phyloP scores from a whole-genome alignment of 2,797 vertebrate genomes.

The Cossypha niveicapilla region DNA sequence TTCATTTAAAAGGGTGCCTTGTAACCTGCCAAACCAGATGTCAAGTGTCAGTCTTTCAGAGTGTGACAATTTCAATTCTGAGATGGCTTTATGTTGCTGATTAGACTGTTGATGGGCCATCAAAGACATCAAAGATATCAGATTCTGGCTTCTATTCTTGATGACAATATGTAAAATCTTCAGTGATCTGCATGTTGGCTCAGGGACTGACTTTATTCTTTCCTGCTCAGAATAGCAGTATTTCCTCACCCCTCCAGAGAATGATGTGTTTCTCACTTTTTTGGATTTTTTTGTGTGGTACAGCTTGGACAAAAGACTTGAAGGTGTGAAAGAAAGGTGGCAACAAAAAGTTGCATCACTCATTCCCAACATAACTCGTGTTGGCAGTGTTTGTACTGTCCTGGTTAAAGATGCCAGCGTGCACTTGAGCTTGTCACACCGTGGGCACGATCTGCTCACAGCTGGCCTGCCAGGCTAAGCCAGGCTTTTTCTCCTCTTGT shows the following conservation, averaged over 20 bases:
- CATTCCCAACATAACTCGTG: background rate
- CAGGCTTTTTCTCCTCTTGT: background rate
- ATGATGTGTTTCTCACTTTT: constrained; percentile 14
- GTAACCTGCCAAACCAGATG: background rate
- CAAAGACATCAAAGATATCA: constrained; percentile 16
- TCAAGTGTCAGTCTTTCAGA: background rate
- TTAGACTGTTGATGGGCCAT: background rate
- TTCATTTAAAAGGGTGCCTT: background rate
- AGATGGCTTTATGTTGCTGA: background rate
- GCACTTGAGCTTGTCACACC: rapidly evolving
- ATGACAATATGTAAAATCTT: constrained; percentile 16
- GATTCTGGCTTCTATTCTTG: background rate
- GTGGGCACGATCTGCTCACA: background rate
- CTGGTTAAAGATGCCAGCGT: background rate
- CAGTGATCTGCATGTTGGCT: constrained; percentile 10
- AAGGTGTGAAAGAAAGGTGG: constrained; percentile 24
- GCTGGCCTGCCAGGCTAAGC: background rate
- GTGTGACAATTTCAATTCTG: background rate
- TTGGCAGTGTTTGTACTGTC: constrained; percentile 20
- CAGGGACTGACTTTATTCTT: constrained; percentile 16
- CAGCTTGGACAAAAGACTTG: constrained; percentile 39
- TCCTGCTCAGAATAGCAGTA: constrained; percentile 23
- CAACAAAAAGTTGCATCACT: constrained; percentile 5
- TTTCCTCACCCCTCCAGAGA: constrained; percentile 28
- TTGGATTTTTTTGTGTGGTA: background rate